Evolutionary conservation across 2,797 vertebrate genomes (phyloP).

Genomic region (Oreochromis mossambicus): DNA sequence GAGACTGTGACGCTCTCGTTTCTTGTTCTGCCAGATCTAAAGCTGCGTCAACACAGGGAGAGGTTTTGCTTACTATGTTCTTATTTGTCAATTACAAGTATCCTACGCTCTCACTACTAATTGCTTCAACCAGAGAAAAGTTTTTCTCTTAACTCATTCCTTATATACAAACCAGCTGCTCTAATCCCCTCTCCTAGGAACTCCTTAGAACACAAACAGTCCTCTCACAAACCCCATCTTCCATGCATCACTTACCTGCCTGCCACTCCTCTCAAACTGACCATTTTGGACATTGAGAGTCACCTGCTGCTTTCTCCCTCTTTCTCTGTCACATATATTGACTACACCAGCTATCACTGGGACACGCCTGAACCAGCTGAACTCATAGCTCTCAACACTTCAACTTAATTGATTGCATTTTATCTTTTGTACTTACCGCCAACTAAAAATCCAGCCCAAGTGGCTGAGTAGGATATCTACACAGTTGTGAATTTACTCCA

Average conservation of each 20-base stretch:
- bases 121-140: background rate
- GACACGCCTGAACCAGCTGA: background rate
- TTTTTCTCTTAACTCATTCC: background rate
- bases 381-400: background rate
- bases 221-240: background rate
- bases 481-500: background rate
- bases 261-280: background rate
- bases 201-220: background rate
- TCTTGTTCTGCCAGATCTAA: background rate
- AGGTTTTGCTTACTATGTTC: background rate
- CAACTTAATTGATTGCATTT: background rate
- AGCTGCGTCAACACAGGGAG: background rate
- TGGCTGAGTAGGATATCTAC: background rate
- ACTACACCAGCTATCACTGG: background rate
- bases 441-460: background rate
- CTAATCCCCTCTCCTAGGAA: background rate
- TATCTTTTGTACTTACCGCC: background rate
- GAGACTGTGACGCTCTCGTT: background rate
- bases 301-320: background rate
- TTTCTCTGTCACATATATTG: background rate
- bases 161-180: background rate
- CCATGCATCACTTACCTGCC: background rate
- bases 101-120: background rate
- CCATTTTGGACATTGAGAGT: background rate
- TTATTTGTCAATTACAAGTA: background rate